Conservation (phyloP, 2,113 vertebrate genomes). For the pig (Sus scrofa) region DNA sequence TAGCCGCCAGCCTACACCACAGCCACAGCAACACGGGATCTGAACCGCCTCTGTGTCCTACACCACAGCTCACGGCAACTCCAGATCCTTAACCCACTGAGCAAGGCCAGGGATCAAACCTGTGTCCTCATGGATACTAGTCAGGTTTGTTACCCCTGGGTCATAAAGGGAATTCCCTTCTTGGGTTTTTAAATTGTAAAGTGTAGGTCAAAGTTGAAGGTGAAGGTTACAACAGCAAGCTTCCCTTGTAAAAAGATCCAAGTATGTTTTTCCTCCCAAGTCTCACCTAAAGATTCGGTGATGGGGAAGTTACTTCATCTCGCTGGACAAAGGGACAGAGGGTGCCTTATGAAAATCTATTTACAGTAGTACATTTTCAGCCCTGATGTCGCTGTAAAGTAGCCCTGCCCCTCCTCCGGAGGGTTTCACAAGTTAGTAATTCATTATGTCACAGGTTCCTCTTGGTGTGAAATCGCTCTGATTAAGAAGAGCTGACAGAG, state of each 20-base stretch:
- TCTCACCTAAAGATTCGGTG: slow-evolving; percentile 21
- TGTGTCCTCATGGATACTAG: too few relatives aligned
- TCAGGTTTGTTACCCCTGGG: too few relatives aligned
- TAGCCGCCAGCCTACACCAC: too few relatives aligned
- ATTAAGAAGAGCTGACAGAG: slow-evolving; percentile 67
- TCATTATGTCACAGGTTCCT: slow-evolving; percentile 70
- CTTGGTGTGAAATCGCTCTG: slow-evolving; percentile 63
- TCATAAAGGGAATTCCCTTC: too few relatives aligned
- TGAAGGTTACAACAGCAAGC: not conserved
- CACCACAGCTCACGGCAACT: too few relatives aligned
- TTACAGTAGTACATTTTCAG: slow-evolving; percentile 71
- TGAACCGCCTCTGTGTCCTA: too few relatives aligned
- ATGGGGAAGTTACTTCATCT: slow-evolving; percentile 66
- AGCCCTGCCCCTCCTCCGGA: not conserved
- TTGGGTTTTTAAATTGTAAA: not conserved
- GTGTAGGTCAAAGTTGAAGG: not conserved
- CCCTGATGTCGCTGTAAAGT: not conserved
- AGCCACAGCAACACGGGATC: too few relatives aligned
- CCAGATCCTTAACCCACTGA: too few relatives aligned
- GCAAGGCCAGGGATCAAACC: too few relatives aligned
- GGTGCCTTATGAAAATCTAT: slow-evolving; percentile 73
- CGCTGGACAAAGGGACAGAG: slow-evolving; percentile 75
- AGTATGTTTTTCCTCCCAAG: slow-evolving; percentile 42
- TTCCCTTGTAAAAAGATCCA: slow-evolving; percentile 51
- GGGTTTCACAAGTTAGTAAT: slow-evolving; percentile 69